These are phyloP conservation scores for Menidia menidia DNA, from an alignment of 2,797 vertebrate genomes.

Conservation along the genomic window DNA sequence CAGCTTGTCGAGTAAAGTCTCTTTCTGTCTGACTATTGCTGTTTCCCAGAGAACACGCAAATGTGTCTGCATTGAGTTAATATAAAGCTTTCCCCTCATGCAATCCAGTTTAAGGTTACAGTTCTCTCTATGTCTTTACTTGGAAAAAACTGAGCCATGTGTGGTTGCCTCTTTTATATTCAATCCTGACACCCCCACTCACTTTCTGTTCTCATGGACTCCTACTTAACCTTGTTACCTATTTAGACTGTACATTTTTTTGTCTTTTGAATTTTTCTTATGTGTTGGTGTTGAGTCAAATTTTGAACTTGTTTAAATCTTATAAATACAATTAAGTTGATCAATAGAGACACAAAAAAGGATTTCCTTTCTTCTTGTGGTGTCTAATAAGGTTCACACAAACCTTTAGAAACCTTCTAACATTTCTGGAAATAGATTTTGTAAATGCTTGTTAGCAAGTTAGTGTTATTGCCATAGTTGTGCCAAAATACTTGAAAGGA, in stretches of 20 bases:
- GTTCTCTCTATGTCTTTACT: not conserved
- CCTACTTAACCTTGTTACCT: not conserved
- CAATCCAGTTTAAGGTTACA: no score
- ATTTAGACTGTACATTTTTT: not conserved
- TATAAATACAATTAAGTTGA: no score
- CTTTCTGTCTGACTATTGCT: no score
- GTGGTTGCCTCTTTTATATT: not conserved
- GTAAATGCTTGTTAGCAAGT: slow-evolving; percentile 67
- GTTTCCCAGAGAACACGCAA: no score
- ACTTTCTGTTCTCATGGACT: no score
- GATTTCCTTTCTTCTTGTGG: not conserved
- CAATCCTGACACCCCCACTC: not conserved
- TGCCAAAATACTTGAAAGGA: slow-evolving; percentile 80
- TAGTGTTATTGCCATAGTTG: slow-evolving; percentile 68
- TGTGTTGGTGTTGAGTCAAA: no score
- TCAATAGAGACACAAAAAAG: no score
- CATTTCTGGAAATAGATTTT: not conserved
- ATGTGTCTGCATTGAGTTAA: no score
- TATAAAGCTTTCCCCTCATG: no score
- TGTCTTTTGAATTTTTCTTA: not conserved
- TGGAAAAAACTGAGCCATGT: not conserved
- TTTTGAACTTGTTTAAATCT: no score
- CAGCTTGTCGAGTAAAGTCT: no score
- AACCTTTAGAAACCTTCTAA: not conserved
- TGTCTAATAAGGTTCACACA: not conserved